A percentile compares a stretch with the other conserved stretches of the same genome.
These are phyloP conservation scores for Thalassarche chlororhynchos DNA, from an alignment of 2,113 vertebrate genomes.

Conservation along the genomic window DNA sequence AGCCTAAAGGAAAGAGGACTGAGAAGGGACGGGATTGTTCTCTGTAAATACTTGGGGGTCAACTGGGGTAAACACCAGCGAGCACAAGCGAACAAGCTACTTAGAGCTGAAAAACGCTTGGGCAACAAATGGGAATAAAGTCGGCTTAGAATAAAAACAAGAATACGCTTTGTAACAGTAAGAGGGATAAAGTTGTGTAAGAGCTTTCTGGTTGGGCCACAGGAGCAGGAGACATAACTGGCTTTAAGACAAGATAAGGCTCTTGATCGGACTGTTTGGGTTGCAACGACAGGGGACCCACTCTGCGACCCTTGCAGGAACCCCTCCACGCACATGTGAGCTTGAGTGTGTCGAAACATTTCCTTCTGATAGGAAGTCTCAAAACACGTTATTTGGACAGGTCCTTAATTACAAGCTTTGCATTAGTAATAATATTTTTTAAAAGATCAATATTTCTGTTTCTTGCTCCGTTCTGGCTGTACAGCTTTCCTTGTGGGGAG, in stretches of 20 bases:
- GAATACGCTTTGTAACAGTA: background rate
- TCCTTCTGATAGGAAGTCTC: background rate
- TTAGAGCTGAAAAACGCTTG: background rate
- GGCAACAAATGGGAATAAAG: background rate
- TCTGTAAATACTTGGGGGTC: background rate
- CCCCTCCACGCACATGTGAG: rapidly evolving
- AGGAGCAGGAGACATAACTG: background rate
- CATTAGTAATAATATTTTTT: background rate
- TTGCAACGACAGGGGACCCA: background rate
- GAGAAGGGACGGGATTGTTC: background rate
- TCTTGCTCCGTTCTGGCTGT: background rate
- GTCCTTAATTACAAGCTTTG: background rate
- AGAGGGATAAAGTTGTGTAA: background rate
- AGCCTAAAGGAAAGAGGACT: background rate
- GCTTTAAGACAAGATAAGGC: background rate
- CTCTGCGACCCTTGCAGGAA: background rate
- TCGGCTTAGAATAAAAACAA: constrained; percentile 3
- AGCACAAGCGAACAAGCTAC: background rate
- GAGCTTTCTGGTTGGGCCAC: background rate
- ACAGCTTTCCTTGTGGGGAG: background rate
- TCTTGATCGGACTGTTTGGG: background rate
- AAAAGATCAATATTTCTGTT: background rate
- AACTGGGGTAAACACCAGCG: background rate
- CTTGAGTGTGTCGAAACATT: background rate
- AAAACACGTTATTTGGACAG: background rate